Evolutionary conservation across 2,888 invertebrate species (phyloP), one percentile per base, ranked within the genome.

Genomic region (Rhagonycha fulva): DNA sequence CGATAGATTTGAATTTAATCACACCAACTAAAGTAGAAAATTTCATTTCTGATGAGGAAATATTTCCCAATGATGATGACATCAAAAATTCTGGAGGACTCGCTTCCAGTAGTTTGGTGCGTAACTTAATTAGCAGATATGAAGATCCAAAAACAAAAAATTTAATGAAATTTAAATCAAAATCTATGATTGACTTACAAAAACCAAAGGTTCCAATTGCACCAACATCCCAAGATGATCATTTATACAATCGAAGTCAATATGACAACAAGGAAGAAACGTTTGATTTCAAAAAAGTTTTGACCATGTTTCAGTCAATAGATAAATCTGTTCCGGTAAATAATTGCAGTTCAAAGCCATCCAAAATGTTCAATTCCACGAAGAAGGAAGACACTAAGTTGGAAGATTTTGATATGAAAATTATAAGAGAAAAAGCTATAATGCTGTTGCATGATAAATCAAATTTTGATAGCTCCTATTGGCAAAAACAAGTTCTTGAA

Each of bases 41-140:
- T 47, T 47, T n/a, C 3, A 47, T 7, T 70, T 10, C 19, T 66
- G 26, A 14, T 4, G 47, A 67, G 1, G 24, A 32, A 67, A 11
- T 1, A 14, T 9, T 66, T 24, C 14, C 60, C 5, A 19, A 30
- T 9, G 26, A 60, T 10, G 24, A 62, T n/a, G 60, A 14, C 14
- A 32, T n/a, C n/a, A 66, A 67, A 61, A 47, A 47, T 47, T 0
- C 7, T 47, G n/a, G 7, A 47, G n/a, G n/a, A 32, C 32, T 12
- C n/a, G 9, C n/a, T 47, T 47, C 67, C n/a, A 24, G 70, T 61
- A 71, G 69, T 14, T 61, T 74, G 11, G 78, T 78, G 5, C 75
- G 76, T 9, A 78, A 70, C 23, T 63, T 78, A 23, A 76, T 75
- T 32, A 78, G 24, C 11, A 67, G 62, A 28, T 78, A 76, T 47